Evolutionary conservation across 1,140 invertebrate genomes (phyloP), one percentile per base, ranked within the genome.

Genomic region (Polypedilum vanderplanki): DNA sequence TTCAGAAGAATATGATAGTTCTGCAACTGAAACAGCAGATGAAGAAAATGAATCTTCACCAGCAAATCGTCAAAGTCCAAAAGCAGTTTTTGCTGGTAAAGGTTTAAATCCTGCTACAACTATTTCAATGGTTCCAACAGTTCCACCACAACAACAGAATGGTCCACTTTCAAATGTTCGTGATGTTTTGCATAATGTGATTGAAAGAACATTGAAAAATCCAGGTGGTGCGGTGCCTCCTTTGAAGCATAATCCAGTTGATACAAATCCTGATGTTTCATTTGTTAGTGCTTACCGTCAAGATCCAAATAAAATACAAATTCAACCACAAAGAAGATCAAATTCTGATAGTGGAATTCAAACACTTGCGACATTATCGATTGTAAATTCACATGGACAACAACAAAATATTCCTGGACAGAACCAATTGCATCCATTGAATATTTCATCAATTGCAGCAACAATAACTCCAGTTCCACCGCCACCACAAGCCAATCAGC

Each of bases 11-110:
- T 94, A 92, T 81, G 93, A 91, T 82, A 93, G 89, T 77, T 94
- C 90, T 75, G 92, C 92, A 74, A 95, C 93, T 73, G 92, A 94
- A 85, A 94, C 93, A 65, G 93, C 93, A 64, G 92, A 94, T 80
- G 92, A 94, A 84, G 92, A 87, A 80, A 87, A 87, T 75, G 86
- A 87, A 75, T 81, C 82, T 73, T 85, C 86, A 74, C 86, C 86
- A 24, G 85, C 82, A 22, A 83, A 85, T 74, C 79, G 83, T 0
- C 82, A 84, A 75, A 84, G 83, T 78, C 83, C 83, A 41, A 84
- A 84, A 74, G 80, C 79, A 20, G 78, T 81, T 20, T 79, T 75
- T 75, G 75, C 73, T 57, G 46, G 46, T 73, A 74, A 78, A 24
- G 73, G 74, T 74, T 40, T 74, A 18, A 41, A 74, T 74, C 76